Base-by-base conservation (phyloP, 2,797 vertebrate species). In the Pelochelys cantorii region DNA sequence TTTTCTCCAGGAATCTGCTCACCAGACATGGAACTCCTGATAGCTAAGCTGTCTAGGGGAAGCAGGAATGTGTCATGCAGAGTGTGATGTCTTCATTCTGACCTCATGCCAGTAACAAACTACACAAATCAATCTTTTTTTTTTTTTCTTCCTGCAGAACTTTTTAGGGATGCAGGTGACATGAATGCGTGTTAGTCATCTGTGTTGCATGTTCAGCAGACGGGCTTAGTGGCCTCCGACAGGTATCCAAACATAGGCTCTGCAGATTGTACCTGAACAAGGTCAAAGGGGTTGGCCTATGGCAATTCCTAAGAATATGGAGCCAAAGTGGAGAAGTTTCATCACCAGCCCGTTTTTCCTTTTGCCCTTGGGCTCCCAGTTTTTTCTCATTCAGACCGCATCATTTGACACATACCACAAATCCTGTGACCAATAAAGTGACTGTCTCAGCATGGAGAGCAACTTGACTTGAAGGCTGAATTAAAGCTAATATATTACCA, bases 41-140 rank as follows among this genome's bases (percentile, higher is more conserved):
- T 25, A 77, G 13, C 13, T 77, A 48, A 77, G 37, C 74, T 22
- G 2, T 52, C 74, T 77, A 25, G 42, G 42, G 42, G 27, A 62
- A 79, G n/a, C 59, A 90, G 62, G 34, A 86, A 68, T 83, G 31
- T 18, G 13, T 74, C 1, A 5, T 53, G 68, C 60, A 83, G 54
- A 86, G 68, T 4, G 34, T 87, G 86, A 6, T 60, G 34, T 54
- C 13, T 78, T 57, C 27, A 31, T 92, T 29, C 59, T 85, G 23
- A 3, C 86, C 79, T 65, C 0, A 0, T 31, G 57, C 7, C 56
- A 68, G 4, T 81, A 93, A 77, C 27, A 71, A 37, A 2, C 25
- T 82, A 77, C 42, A 48, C 74, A 25, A 75, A 60, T 48, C 59
- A 18, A 48, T n/a, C 4, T 18, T 7, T 62, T 77, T 18, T 7